phyloP scores from a whole-genome alignment of 2,888 invertebrate species.

The Drosophila suboccidentalis region DNA sequence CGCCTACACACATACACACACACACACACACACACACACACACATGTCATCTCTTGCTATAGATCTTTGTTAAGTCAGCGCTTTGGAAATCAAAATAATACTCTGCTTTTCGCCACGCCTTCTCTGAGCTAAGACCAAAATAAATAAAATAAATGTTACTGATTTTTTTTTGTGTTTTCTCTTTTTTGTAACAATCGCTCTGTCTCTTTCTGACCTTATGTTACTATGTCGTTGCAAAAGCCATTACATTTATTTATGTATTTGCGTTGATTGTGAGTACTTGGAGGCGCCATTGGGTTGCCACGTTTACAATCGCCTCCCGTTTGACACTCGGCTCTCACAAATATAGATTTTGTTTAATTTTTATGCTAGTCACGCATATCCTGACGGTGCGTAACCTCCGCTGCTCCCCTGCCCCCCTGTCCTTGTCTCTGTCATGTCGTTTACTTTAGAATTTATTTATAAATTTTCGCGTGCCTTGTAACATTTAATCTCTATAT shows the following conservation, averaged over 20 bases:
- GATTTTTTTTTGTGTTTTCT: slow-evolving; percentile 31
- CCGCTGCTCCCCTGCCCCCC: not conserved
- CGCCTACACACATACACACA: slow-evolving; percentile 38
- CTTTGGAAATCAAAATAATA: slow-evolving; percentile 75
- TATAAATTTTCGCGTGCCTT: slow-evolving; percentile 61
- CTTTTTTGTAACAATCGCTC: not conserved
- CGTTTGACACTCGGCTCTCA: slow-evolving; percentile 67
- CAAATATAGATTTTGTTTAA: slow-evolving; percentile 65
- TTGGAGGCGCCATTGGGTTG: slow-evolving; percentile 39
- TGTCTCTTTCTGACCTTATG: slow-evolving; percentile 4
- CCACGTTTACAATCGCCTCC: slow-evolving; percentile 62
- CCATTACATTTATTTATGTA: slow-evolving; percentile 77
- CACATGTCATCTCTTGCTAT: slow-evolving; percentile 38
- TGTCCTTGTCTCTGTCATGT: slow-evolving; percentile 9
- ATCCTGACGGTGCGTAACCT: slow-evolving; percentile 64
- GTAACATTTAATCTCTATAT: slow-evolving; percentile 32
- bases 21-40: slow-evolving; percentile 13
- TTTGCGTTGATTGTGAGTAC: slow-evolving; percentile 40
- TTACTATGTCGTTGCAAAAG: slow-evolving; percentile 47
- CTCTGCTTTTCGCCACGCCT: slow-evolving; percentile 58
- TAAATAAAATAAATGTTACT: slow-evolving; percentile 71
- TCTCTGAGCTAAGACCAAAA: slow-evolving; percentile 47
- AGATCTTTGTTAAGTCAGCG: slow-evolving; percentile 78
- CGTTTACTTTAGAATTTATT: slow-evolving; percentile 67
- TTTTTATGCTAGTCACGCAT: slow-evolving; percentile 80